Evolutionary conservation across 2,888 invertebrate genomes (phyloP).

Genomic region (Ceriagrion tenellum): DNA sequence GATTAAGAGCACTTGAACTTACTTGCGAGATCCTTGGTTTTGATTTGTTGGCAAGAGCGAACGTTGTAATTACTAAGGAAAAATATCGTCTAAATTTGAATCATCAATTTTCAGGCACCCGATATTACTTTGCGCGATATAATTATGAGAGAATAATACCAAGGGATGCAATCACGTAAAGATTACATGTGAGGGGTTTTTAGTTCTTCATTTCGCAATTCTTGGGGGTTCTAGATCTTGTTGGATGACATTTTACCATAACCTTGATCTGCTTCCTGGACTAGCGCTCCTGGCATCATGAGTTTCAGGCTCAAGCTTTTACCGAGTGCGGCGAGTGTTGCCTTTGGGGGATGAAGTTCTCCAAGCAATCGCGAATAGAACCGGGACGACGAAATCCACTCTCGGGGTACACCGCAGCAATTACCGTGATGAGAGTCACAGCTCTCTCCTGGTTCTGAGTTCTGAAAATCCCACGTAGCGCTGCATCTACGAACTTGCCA

Average conservation of each 20-base stretch:
- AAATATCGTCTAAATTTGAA: too few relatives aligned
- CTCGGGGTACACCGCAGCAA: background rate
- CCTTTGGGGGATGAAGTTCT: background rate
- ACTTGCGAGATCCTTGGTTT: too few relatives aligned
- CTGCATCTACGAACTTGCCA: background rate
- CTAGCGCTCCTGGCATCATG: background rate
- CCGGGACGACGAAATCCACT: background rate
- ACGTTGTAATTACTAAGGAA: too few relatives aligned
- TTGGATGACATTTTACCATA: background rate
- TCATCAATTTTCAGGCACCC: background rate
- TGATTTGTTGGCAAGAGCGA: too few relatives aligned
- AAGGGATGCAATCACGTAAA: background rate
- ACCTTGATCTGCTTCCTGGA: background rate
- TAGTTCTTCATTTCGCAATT: background rate
- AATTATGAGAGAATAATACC: background rate
- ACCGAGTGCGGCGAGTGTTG: background rate
- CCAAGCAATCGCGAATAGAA: background rate
- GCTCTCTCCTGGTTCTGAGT: background rate
- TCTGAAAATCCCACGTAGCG: background rate
- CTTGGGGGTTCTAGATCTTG: background rate
- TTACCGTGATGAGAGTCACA: conserved; percentile 5
- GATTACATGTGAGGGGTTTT: background rate
- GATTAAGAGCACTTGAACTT: too few relatives aligned
- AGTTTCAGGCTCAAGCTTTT: background rate
- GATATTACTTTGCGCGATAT: background rate